Evolutionary conservation across 2,888 invertebrate genomes (phyloP).

Genomic region (Synergus gifuensis): DNA sequence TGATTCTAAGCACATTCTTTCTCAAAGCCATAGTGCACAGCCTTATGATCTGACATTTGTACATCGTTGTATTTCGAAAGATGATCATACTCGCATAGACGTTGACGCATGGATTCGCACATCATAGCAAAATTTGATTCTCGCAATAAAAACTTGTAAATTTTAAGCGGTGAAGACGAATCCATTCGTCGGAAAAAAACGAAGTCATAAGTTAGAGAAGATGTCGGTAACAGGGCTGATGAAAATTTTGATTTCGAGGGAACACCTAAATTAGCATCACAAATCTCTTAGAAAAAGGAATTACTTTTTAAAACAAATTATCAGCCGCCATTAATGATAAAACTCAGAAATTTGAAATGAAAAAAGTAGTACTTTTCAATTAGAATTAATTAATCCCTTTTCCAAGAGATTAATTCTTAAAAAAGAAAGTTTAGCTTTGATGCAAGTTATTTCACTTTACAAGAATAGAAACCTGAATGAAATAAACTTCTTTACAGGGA

Average conservation of each 20-base stretch:
- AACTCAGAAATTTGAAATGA: too few relatives aligned
- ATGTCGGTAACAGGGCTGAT: slow-evolving; percentile 33
- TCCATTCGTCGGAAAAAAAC: slow-evolving; percentile 16
- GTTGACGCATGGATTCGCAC: slow-evolving; percentile 49
- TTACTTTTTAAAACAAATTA: not conserved
- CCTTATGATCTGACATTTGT: slow-evolving; percentile 62
- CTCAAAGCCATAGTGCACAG: slow-evolving; percentile 65
- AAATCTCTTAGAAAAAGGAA: slow-evolving; percentile 16
- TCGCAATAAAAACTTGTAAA: not conserved
- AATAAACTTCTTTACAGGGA: not conserved
- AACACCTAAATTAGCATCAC: slow-evolving; percentile 22
- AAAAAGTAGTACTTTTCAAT: not conserved
- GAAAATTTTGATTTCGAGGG: slow-evolving; percentile 27
- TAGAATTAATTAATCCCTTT: not conserved
- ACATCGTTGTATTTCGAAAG: slow-evolving; percentile 53
- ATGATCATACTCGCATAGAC: slow-evolving; percentile 55
- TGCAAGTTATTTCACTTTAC: not conserved
- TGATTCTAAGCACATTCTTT: slow-evolving; percentile 64
- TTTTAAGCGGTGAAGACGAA: not conserved
- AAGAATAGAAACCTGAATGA: not conserved
- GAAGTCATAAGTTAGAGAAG: slow-evolving; percentile 23
- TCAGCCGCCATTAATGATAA: not conserved
- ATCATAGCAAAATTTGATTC: slow-evolving; percentile 49
- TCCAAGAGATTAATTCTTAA: not conserved
- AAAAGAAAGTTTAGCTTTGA: not conserved